phyloP scores from a whole-genome alignment of 2,797 vertebrate species.

The Borostomias antarcticus region DNA sequence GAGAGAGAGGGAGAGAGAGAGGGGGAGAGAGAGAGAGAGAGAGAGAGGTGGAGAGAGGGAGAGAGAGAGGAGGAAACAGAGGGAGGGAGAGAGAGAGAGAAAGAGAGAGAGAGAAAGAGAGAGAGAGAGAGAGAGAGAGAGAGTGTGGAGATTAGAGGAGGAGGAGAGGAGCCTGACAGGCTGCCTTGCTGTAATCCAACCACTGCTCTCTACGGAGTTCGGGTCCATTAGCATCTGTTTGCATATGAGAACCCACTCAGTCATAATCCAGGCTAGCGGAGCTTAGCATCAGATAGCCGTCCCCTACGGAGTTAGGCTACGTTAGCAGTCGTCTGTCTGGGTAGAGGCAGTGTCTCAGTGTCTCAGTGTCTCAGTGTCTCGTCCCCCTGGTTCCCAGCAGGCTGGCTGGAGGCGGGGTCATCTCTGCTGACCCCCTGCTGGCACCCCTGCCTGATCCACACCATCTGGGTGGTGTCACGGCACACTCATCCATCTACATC shows the following conservation, averaged over 20 bases:
- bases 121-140: background rate
- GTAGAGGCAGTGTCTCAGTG: constrained; percentile 21
- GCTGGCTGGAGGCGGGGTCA: constrained; percentile 68
- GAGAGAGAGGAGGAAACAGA: background rate
- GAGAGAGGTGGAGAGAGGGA: background rate
- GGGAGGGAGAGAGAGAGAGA: background rate
- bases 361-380: constrained; percentile 48
- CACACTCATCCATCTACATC: constrained; percentile 68
- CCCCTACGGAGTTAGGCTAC: background rate
- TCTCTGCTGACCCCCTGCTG: constrained; percentile 66
- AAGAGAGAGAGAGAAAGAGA: background rate
- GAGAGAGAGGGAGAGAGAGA: background rate
- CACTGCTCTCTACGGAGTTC: background rate
- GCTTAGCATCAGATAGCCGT: background rate
- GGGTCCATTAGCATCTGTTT: background rate
- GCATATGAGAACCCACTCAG: background rate
- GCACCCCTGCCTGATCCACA: constrained; percentile 69
- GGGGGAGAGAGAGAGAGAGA: too few species aligned
- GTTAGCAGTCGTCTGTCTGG: background rate
- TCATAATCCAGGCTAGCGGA: background rate
- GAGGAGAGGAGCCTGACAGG: too few species aligned
- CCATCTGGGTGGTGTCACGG: constrained; percentile 72
- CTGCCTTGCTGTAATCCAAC: background rate
- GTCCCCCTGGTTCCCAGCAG: constrained; percentile 58
- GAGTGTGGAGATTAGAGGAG: background rate